Evolutionary conservation across 2,113 vertebrate species (phyloP).

Genomic region (Gobius niger): DNA sequence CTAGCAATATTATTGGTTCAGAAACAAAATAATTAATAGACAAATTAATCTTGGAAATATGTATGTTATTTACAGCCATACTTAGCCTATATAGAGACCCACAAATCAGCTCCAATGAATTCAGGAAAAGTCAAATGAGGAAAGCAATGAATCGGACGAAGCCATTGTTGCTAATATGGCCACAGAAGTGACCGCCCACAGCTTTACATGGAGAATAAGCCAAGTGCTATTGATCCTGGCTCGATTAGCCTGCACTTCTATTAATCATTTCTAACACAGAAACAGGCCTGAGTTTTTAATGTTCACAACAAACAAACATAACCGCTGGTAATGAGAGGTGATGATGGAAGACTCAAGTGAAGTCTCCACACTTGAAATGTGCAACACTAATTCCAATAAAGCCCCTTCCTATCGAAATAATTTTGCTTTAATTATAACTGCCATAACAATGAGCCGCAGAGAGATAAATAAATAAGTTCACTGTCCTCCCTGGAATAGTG

Average conservation of each 20-base stretch:
- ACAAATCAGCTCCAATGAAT: conserved; percentile 20
- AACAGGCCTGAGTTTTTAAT: conserved; percentile 10
- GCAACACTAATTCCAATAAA: conserved; percentile 70
- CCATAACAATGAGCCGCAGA: conserved; percentile 68
- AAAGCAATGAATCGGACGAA: conserved; percentile 25
- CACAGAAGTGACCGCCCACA: conserved; percentile 32
- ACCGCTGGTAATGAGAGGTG: conserved; percentile 58
- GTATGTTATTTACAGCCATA: conserved; percentile 10
- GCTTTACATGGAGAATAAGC: conserved; percentile 38
- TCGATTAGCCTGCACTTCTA: conserved; percentile 22
- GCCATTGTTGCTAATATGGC: conserved; percentile 33
- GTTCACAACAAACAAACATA: conserved; percentile 40
- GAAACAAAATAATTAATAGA: conserved; percentile 14
- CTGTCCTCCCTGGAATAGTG: conserved; percentile 77
- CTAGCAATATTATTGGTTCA: background rate
- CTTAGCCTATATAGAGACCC: conserved; percentile 1
- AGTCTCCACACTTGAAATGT: conserved; percentile 39
- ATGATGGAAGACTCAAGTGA: conserved; percentile 61
- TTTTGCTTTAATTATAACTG: conserved; percentile 77
- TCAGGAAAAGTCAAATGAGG: conserved; percentile 19
- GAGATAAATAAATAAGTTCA: conserved; percentile 80
- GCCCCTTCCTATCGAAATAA: conserved; percentile 68
- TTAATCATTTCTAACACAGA: conserved; percentile 21
- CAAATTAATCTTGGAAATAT: conserved; percentile 3
- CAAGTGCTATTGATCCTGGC: conserved; percentile 34